Base-by-base conservation (phyloP, 1,140 invertebrate genomes). In the Liolophura sinensis region DNA sequence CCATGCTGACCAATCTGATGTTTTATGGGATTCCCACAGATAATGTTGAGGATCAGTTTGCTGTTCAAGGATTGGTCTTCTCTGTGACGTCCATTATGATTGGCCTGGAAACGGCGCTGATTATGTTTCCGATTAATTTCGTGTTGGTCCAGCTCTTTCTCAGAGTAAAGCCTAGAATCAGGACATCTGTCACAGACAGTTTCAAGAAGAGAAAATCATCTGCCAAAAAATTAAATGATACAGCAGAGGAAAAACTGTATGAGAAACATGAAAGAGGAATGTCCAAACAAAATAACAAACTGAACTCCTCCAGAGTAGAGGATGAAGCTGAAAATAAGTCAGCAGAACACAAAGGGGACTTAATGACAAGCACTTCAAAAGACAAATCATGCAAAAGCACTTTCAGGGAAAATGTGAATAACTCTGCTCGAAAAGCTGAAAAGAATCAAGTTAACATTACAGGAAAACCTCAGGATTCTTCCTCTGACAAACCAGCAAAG, bases 1-100 rank as follows among this genome's bases (percentile, higher is more conserved):
- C 71, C 11, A 80, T 82, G 79, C 56, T 82, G 52, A 65, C 74
- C 1, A 81, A 73, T 56, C 71, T 83, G 12, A 75, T 82, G 75
- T 83, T 81, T 58, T 78, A 80, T 56, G 78, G 76, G 11, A 60
- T 79, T 12, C 73, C 74, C 0, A 72, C 73, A n/a, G 71, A 73
- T 47, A 68, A 74, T 50, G 72, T 74, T 0, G 61, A 51, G 16
- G 70, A 74, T 20, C 74, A 76, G 54, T 54, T 71, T 1, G 50
- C 31, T 16, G 49, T 57, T 12, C n/a, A 49, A 11, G 62, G 71
- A 14, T 22, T 58, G 16, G 31, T 75, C 11, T 56, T 77, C 0
- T 75, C 73, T 27, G 27, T 74, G 14, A 60, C 61, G 18, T 67
- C 69, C 31, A 60, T 80, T 24, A 46, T 74, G 5, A 74, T 78